Evolutionary conservation across 2,797 vertebrate species (phyloP), one percentile per base, ranked within the genome.

Genomic region (Clamator glandarius): DNA sequence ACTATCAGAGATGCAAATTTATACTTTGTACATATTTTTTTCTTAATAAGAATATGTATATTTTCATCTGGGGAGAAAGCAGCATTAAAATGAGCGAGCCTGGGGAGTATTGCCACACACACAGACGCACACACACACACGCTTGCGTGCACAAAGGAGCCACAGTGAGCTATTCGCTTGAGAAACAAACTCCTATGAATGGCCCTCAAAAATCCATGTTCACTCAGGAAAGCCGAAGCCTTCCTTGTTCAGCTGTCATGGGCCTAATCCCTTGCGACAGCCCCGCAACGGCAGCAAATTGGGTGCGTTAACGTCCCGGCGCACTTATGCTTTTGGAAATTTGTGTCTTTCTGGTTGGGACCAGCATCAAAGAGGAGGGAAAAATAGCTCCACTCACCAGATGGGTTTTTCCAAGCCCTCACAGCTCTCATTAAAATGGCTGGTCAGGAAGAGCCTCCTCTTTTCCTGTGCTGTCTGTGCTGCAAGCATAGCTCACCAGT

Each of bases 11-110:
- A 97, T 92, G 92, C 89, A 73, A 78, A 48, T 96, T 95, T 96
- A 85, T 96, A 73, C 82, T 96, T 93, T 57, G 67, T 77, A 23
- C 31, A 41, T 83, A 91, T 94, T 94, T 95, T 92, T 95, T 91
- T 18, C 88, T 94, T 96, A 92, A 95, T 54, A 83, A 97, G 96
- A 83, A 95, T 80, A 79, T 90, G 84, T 94, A 95, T 94, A 93
- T 92, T 88, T 80, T 75, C 89, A 84, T 92, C 97, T 93, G 75
- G 93, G 92, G 96, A 96, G 90, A 96, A 92, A 69, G 83, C 68
- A 81, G 88, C 84, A 80, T 92, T 88, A 90, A 93, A 94, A 91
- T 95, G 93, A 94, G 77, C 0, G 52, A 66, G 95, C 77, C 89
- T 87, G 84, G 96, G 96, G 92, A 95, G 78, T 48, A 66, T 70